Evolutionary conservation across 2,113 vertebrate genomes (phyloP).

Genomic region (Trochalopteron elliotii): DNA sequence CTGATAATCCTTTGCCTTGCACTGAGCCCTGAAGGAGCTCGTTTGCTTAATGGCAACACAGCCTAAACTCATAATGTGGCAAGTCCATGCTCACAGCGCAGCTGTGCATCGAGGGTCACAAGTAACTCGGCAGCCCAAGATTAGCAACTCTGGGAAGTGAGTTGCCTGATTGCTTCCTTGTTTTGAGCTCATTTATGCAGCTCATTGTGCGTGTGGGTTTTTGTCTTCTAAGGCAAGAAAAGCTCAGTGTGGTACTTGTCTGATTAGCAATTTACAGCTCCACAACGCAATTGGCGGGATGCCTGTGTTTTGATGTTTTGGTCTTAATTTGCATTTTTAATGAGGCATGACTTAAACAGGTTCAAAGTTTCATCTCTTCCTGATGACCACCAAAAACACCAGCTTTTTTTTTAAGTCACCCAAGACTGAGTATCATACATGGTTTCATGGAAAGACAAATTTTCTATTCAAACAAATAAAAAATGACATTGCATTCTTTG

Average conservation of each 20-base stretch:
- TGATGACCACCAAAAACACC: neutral
- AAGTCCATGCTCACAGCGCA: neutral
- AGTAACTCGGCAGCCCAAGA: neutral
- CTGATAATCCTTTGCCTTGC: neutral
- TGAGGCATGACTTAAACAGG: neutral
- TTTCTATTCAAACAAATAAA: neutral
- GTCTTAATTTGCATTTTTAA: slow-evolving; percentile 51
- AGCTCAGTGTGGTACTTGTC: slow-evolving; percentile 45
- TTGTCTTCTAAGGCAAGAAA: slow-evolving; percentile 54
- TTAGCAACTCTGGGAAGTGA: slow-evolving; percentile 27
- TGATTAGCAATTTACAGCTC: slow-evolving; percentile 50
- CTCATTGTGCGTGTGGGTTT: neutral
- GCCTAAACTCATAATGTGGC: neutral
- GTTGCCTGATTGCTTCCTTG: slow-evolving; percentile 39
- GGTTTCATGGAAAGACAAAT: neutral
- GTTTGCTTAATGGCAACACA: neutral
- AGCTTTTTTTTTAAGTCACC: neutral
- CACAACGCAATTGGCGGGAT: neutral
- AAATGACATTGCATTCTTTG: neutral
- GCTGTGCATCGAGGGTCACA: neutral
- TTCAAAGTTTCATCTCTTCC: neutral
- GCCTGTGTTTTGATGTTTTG: slow-evolving; percentile 31
- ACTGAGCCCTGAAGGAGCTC: neutral
- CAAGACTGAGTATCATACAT: neutral
- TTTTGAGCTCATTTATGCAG: slow-evolving; percentile 47